These are phyloP conservation scores for Hippocampus kuda DNA, from an alignment of 2,797 vertebrate genomes.

Conservation along the genomic window DNA sequence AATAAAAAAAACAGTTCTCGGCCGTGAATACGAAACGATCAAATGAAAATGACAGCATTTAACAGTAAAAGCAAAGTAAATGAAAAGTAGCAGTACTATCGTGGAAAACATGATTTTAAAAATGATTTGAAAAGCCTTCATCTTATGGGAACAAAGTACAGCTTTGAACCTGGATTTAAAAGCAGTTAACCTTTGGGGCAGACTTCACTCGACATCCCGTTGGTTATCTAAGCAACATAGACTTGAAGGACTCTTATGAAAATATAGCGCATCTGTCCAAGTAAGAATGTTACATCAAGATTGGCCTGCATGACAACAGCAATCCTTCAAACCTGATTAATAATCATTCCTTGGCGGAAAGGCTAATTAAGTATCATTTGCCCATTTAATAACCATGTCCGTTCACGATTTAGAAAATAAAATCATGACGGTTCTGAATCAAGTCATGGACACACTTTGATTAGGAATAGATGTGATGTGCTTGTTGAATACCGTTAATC, in stretches of 20 bases:
- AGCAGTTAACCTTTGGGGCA: too few relatives aligned
- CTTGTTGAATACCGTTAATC: background rate
- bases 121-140: too few relatives aligned
- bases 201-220: too few relatives aligned
- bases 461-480: background rate
- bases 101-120: too few relatives aligned
- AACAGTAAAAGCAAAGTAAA: too few relatives aligned
- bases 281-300: background rate
- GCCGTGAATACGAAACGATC: too few relatives aligned
- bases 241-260: background rate
- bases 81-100: too few relatives aligned
- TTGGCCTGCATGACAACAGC: background rate
- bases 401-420: background rate
- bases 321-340: conserved; percentile 3
- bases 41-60: too few relatives aligned
- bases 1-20: too few relatives aligned
- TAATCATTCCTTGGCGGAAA: conserved; percentile 1
- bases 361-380: background rate
- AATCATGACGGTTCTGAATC: background rate
- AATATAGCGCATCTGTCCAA: background rate
- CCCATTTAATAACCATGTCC: background rate
- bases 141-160: too few relatives aligned
- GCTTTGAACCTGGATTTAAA: too few relatives aligned
- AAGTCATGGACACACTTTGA: background rate
- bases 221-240: background rate